These are phyloP conservation scores for Erythrocebus patas DNA, from an alignment of 2,113 vertebrate species.

Conservation along the genomic window DNA sequence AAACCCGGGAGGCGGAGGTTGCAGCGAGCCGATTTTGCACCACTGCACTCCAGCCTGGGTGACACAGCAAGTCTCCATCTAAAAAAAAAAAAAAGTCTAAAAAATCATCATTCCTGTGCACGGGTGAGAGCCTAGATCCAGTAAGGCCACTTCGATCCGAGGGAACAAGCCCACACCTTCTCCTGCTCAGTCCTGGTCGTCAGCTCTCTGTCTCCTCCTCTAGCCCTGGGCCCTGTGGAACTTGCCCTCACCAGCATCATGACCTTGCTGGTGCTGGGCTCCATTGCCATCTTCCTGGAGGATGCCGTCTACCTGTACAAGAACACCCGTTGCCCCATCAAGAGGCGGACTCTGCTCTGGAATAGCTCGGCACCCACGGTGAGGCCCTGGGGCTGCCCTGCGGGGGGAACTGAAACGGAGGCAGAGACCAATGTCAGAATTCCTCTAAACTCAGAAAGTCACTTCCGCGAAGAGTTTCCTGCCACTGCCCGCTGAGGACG, in stretches of 20 bases:
- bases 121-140: not conserved
- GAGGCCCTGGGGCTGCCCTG: conserved; percentile 9
- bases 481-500: not conserved
- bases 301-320: conserved; percentile 80
- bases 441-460: not conserved
- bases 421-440: not conserved
- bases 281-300: conserved; percentile 78
- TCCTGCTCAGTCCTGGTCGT: not conserved
- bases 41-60: too few relatives aligned
- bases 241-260: conserved; percentile 70
- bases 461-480: not conserved
- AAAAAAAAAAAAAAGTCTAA: not conserved
- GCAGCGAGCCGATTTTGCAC: too few relatives aligned
- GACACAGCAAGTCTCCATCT: too few relatives aligned
- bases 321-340: conserved; percentile 83
- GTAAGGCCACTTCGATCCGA: not conserved
- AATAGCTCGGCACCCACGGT: conserved; percentile 84
- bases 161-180: not conserved
- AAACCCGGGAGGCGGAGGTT: too few relatives aligned
- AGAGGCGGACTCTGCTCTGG: conserved; percentile 85
- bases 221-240: conserved; percentile 78
- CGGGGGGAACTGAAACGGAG: not conserved
- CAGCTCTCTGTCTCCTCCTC: not conserved
- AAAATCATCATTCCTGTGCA: not conserved
- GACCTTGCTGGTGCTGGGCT: conserved; percentile 78